Percentiles rank a stretch among this genome's conserved stretches.
phyloP scores from a whole-genome alignment of 1,140 invertebrate genomes.

The Dreissena rostriformis region DNA sequence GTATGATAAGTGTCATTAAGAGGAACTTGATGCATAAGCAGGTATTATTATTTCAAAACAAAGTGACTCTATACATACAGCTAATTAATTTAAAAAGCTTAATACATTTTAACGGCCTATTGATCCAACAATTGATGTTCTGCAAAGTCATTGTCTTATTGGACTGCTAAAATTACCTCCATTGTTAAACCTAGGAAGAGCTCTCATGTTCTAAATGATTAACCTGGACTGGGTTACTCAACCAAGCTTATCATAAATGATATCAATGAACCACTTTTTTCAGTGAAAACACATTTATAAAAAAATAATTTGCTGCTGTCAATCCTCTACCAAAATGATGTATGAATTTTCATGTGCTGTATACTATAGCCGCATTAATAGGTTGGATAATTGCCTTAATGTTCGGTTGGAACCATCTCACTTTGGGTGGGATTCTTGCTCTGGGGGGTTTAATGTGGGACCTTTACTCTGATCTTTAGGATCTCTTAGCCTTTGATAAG shows the following conservation, averaged over 20 bases:
- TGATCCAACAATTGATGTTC: slow-evolving; percentile 20
- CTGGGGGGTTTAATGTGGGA: background rate
- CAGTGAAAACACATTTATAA: slow-evolving; percentile 53
- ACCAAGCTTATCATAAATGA: slow-evolving; percentile 29
- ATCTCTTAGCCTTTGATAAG: too few species aligned
- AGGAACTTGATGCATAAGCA: slow-evolving; percentile 34
- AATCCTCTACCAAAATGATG: slow-evolving; percentile 40
- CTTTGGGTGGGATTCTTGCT: slow-evolving; percentile 50
- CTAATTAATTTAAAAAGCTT: slow-evolving; percentile 18
- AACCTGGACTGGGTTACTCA: slow-evolving; percentile 26
- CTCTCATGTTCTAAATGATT: slow-evolving; percentile 31
- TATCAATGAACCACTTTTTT: slow-evolving; percentile 36
- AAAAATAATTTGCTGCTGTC: slow-evolving; percentile 51
- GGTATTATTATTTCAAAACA: slow-evolving; percentile 40
- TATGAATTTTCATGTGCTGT: slow-evolving; percentile 24
- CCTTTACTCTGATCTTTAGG: too few species aligned
- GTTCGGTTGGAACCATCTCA: slow-evolving; percentile 24
- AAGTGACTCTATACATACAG: slow-evolving; percentile 14
- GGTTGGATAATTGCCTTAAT: slow-evolving; percentile 52
- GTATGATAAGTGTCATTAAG: slow-evolving; percentile 28
- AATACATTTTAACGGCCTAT: slow-evolving; percentile 27
- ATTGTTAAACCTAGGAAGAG: slow-evolving; percentile 15
- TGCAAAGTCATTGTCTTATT: slow-evolving; percentile 44
- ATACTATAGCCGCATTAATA: slow-evolving; percentile 45
- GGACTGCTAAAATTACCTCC: slow-evolving; percentile 27